Base-by-base conservation (phyloP, 2,797 vertebrate species). In the Pseudomugil gertrudae region DNA sequence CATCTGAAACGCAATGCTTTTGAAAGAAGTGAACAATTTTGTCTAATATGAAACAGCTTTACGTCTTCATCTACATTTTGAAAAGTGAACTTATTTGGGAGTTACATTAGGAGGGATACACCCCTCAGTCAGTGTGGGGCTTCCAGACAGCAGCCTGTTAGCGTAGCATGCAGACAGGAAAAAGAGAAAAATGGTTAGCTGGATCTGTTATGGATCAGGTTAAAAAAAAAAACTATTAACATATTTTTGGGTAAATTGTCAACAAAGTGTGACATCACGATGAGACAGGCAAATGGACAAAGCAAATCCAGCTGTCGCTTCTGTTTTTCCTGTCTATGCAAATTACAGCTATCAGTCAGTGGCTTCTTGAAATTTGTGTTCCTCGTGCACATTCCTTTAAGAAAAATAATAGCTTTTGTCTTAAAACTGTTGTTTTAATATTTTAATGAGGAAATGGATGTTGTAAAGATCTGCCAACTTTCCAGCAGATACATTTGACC, bases 381-480 rank as follows among this genome's bases (percentile, higher is more conserved):
- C 54, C 57, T 50, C 5, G 54, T 32, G 29, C 1, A 5, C 17
- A 26, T 61, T 57, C 26, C 11, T 33, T 35, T 15, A 11, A 43
- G 23, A 40, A 2, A 43, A 32, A 24, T 4, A n/a, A 9, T 21
- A n/a, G 40, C 17, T 45, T 57, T 63, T 48, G 33, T 71, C 21
- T 57, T 65, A 26, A 50, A 51, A 45, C 30, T 43, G 19, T n/a
- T 19, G 17, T 66, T 56, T 32, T 48, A 5, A 52, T 43, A 35
- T 59, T 51, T 57, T 45, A n/a, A 50, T 43, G 19, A 36, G 51
- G 69, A 73, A 72, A 57, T 14, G 32, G n/a, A 70, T 21, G 45
- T 61, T 17, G 43, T 19, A 68, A 56, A 71, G 59, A 11, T 26
- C 63, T 77, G 71, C 57, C 66, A 61, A 76, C 60, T 56, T 75